Percentiles rank a stretch among this genome's conserved stretches.
Conservation (phyloP, 2,888 invertebrate genomes). For the Drosophila tripunctata region DNA sequence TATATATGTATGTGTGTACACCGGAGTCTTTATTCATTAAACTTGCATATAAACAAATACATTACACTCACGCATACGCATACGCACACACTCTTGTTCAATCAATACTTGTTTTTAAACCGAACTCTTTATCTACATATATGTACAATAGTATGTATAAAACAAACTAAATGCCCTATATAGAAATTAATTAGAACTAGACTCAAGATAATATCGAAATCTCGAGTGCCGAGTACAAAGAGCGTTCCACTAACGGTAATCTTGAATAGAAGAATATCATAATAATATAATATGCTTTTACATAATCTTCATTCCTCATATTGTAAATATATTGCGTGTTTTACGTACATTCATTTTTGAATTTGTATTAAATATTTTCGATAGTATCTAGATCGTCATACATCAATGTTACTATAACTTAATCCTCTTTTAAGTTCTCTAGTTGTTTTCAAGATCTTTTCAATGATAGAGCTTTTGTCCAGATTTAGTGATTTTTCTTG, state of each 20-base stretch:
- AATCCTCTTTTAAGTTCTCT: not conserved
- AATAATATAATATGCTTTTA: too few relatives aligned
- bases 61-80: constrained; percentile 13
- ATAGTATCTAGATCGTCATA: not conserved
- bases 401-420: not conserved
- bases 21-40: constrained; percentile 18
- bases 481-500: not conserved
- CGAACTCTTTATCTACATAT: too few relatives aligned
- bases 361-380: not conserved
- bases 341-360: not conserved
- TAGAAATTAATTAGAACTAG: too few relatives aligned
- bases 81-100: not conserved
- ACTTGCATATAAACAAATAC: constrained; percentile 16
- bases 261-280: too few relatives aligned
- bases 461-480: not conserved
- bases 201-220: too few relatives aligned
- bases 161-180: too few relatives aligned
- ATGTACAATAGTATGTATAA: too few relatives aligned
- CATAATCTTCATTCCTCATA: too few relatives aligned
- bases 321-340: not conserved
- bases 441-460: not conserved
- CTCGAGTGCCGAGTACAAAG: too few relatives aligned
- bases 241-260: too few relatives aligned
- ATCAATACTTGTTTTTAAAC: too few relatives aligned
- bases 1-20: constrained; percentile 4